phyloP scores from a whole-genome alignment of 2,888 invertebrate species.

The Exocentrus adspersus region DNA sequence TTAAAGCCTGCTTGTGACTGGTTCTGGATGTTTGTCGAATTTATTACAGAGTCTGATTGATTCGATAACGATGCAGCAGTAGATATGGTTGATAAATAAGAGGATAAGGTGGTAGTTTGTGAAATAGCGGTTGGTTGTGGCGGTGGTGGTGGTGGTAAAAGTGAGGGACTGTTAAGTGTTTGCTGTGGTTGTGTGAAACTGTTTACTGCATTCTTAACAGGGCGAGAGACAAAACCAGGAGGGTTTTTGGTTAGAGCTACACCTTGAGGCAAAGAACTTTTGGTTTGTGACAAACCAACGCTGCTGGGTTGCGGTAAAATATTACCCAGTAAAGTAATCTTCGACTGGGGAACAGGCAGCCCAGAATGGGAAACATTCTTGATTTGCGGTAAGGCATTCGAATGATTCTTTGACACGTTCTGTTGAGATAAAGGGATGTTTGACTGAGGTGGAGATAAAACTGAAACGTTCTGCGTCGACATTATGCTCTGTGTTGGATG shows the following conservation, averaged over 20 bases:
- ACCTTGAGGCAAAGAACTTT: slow-evolving; percentile 23
- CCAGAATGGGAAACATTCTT: not conserved
- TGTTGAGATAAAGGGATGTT: slow-evolving; percentile 19
- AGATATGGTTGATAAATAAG: not conserved
- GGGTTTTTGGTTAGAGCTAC: slow-evolving; percentile 23
- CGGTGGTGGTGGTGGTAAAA: no score
- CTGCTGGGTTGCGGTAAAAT: slow-evolving; percentile 25
- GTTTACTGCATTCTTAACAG: slow-evolving; percentile 16
- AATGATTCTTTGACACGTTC: not conserved
- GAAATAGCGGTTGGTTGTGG: slow-evolving; percentile 1
- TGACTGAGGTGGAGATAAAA: slow-evolving; percentile 19
- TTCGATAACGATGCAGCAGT: slow-evolving; percentile 3
- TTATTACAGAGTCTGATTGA: not conserved
- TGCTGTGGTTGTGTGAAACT: slow-evolving; percentile 24
- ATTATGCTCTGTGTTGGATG: not conserved
- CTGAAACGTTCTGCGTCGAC: slow-evolving; percentile 1
- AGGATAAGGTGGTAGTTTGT: not conserved
- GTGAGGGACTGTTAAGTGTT: no score
- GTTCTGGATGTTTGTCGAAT: slow-evolving; percentile 1
- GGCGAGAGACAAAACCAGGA: slow-evolving; percentile 29
- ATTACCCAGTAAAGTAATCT: slow-evolving; percentile 14
- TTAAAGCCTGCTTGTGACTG: slow-evolving; percentile 27
- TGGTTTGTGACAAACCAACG: slow-evolving; percentile 21
- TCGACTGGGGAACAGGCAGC: slow-evolving; percentile 5
- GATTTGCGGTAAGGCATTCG: not conserved